Conservation (phyloP, 2,888 invertebrate genomes). For the Idaea aversata region DNA sequence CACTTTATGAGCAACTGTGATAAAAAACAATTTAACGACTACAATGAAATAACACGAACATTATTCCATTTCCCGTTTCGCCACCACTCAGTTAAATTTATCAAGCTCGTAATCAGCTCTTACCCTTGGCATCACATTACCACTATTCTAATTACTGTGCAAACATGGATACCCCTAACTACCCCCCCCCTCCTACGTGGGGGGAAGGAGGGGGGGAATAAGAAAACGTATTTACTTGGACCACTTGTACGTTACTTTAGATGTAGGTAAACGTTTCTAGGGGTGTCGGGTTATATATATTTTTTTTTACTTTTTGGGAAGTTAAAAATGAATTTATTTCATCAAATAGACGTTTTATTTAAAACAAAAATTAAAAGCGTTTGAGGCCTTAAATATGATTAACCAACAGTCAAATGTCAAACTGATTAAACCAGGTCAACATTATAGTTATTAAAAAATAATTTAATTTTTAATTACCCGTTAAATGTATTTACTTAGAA, state of each 20-base stretch:
- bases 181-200: constrained; percentile 4
- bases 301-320: not conserved
- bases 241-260: constrained; percentile 65
- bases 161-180: constrained; percentile 38
- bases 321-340: too few species aligned
- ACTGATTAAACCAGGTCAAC: too few species aligned
- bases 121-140: constrained; percentile 21
- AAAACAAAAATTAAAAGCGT: too few species aligned
- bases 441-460: too few species aligned
- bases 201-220: constrained; percentile 35
- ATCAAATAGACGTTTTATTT: too few species aligned
- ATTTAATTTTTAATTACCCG: too few species aligned
- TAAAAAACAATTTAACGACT: not conserved
- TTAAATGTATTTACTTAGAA: too few species aligned
- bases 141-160: constrained; percentile 51
- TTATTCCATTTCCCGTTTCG: not conserved
- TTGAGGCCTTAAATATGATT: too few species aligned
- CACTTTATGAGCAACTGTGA: too few species aligned
- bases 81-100: constrained; percentile 19
- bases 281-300: constrained; percentile 39
- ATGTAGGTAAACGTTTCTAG: constrained; percentile 53
- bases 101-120: constrained; percentile 13
- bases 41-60: not conserved
- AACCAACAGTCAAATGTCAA: too few species aligned
- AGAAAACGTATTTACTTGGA: constrained; percentile 65